Evolutionary conservation across 1,140 invertebrate genomes (phyloP), one percentile per base, ranked within the genome.

Genomic region (Drosophila hydei): DNA sequence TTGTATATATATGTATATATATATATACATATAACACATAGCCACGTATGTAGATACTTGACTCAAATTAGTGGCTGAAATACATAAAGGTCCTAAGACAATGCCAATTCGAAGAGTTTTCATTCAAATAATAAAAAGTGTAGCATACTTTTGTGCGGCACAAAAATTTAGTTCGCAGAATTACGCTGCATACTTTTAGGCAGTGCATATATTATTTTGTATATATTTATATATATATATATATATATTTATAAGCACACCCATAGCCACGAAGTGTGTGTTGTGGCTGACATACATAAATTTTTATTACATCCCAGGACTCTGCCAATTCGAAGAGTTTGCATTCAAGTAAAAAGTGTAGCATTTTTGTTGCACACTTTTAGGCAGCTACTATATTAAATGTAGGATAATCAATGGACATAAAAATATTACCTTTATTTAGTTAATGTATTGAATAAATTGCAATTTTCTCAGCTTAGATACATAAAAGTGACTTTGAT

Each of bases 401-500:
- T 9, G 2, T 3, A 42, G 6, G 14, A 16, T 9, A 50, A 12
- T 50, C 16, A 18, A 40, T 14, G 4, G 1, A 42, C 4, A 14
- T 67, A 40, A 4, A 65, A 36, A 27, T 51, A 52, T 67, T 27
- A 23, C 36, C 52, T 67, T 72, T 45, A 56, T 56, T 72, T 59
- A 16, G 19, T 61, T 61, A 61, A 61, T 54, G 21, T 42, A 61
- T 33, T 58, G 38, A 42, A 52, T 50, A 65, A 62, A 27, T 65
- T 59, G 18, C 9, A 54, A 60, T 61, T 72, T 52, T 40, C 19
- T 67, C 42, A 12, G 14, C 52, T 63, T 64, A 55, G 61, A 61
- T 72, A 75, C 62, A 74, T 74, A 54, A 70, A 77, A 77, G 71
- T 77, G 75, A 77, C 75, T 77, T 77, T 74, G 71, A 65, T 69